Percentiles rank a stretch among this genome's conserved stretches.
phyloP scores from a whole-genome alignment of 2,113 vertebrate species.

The Chionis minor region DNA sequence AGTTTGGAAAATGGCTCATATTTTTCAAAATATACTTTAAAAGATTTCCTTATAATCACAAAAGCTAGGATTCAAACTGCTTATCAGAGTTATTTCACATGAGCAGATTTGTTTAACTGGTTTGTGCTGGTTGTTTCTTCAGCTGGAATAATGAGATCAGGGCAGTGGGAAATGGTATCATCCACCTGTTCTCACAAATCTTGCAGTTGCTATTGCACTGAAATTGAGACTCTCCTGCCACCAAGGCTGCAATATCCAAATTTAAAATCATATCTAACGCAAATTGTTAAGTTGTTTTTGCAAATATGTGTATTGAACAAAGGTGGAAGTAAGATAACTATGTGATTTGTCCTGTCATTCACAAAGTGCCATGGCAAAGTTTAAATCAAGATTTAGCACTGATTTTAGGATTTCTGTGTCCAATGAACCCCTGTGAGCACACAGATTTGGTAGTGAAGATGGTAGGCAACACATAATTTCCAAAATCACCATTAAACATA shows the following conservation, averaged over 20 bases:
- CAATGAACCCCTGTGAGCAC: not conserved
- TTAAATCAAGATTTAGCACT: slow-evolving; percentile 33
- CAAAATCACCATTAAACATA: not conserved
- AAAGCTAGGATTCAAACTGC: not conserved
- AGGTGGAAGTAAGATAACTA: not conserved
- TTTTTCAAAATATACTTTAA: not conserved
- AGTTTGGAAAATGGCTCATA: not conserved
- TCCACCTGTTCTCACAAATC: fast-evolving
- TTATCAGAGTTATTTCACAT: not conserved
- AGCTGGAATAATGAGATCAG: not conserved
- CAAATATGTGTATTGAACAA: not conserved
- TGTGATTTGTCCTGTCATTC: slow-evolving; percentile 11
- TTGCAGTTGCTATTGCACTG: not conserved
- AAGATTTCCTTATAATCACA: not conserved
- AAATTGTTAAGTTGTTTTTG: not conserved
- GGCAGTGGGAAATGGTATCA: not conserved
- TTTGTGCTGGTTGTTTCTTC: not conserved
- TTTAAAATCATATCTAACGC: slow-evolving; percentile 14
- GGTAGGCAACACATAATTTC: not conserved
- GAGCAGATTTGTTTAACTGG: not conserved
- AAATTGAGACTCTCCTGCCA: not conserved
- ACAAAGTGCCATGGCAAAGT: slow-evolving; percentile 20
- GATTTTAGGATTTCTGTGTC: not conserved
- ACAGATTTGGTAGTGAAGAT: not conserved
- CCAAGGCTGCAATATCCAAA: not conserved